Evolutionary conservation across 2,797 vertebrate species (phyloP).

Genomic region (Pangasius djambal): DNA sequence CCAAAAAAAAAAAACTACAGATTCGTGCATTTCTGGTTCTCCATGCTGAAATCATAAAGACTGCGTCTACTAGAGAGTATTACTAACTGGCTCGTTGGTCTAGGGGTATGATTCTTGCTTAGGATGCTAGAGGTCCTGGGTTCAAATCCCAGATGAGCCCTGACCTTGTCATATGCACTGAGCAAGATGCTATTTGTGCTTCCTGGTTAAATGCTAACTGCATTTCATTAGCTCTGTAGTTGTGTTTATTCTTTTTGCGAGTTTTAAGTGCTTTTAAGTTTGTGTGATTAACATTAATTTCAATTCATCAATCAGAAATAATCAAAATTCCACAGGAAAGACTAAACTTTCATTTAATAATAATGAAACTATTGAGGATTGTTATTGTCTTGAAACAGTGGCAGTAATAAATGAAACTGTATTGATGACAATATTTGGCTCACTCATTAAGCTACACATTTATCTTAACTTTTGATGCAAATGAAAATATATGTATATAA

Average conservation of each 20-base stretch:
- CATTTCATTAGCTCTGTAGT: too few species aligned
- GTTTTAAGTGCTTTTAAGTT: background rate
- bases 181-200: too few species aligned
- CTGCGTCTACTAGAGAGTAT: background rate
- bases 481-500: too few species aligned
- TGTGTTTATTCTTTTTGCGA: background rate
- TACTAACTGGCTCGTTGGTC: too few species aligned
- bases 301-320: background rate
- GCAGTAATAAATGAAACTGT: background rate
- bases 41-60: background rate
- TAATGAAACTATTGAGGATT: background rate
- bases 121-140: slow-evolving; percentile 60
- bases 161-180: too few species aligned
- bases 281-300: background rate
- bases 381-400: background rate
- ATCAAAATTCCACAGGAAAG: background rate
- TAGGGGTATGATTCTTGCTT: too few species aligned
- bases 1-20: too few species aligned
- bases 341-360: too few species aligned
- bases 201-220: too few species aligned
- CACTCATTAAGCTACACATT: background rate
- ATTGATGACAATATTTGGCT: background rate
- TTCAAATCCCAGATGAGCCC: slow-evolving; percentile 56
- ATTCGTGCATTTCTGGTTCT: too few species aligned
- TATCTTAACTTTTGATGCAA: too few species aligned